These are phyloP conservation scores for Eutrigla gurnardus DNA, from an alignment of 2,797 vertebrate genomes.

Conservation along the genomic window DNA sequence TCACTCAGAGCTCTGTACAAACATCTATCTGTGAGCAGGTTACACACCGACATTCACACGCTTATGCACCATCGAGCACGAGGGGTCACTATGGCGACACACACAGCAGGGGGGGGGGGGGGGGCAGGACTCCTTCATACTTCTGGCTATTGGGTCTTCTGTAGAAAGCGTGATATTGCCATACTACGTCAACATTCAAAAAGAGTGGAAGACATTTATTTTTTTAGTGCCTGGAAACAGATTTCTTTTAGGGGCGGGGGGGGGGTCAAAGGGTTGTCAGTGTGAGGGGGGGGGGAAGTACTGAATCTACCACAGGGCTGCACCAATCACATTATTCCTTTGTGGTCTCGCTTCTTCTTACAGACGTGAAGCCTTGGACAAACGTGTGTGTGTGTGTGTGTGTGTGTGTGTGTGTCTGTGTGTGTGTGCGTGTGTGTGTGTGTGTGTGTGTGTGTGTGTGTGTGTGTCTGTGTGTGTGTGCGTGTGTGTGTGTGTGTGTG, in stretches of 20 bases:
- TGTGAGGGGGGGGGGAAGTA: conserved; percentile 39
- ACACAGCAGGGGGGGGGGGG: conserved; percentile 61
- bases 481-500: too few species aligned
- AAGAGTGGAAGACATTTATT: conserved; percentile 79
- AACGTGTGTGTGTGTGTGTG: too few species aligned
- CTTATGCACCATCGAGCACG: conserved; percentile 83
- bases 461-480: too few species aligned
- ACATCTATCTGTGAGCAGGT: conserved; percentile 80
- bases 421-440: too few species aligned
- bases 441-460: too few species aligned
- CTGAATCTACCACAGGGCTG: conserved; percentile 46
- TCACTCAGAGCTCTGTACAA: conserved; percentile 78
- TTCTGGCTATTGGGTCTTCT: conserved; percentile 64
- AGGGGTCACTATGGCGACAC: conserved; percentile 82
- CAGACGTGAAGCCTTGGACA: not conserved
- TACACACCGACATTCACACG: conserved; percentile 83
- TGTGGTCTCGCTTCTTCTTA: conserved; percentile 46
- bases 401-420: too few species aligned
- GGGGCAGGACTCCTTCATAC: conserved; percentile 56
- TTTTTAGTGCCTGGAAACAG: conserved; percentile 63
- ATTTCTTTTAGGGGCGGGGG: conserved; percentile 27
- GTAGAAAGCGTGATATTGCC: conserved; percentile 74
- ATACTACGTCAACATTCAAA: conserved; percentile 55
- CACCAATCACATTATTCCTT: conserved; percentile 26
- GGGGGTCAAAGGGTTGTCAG: conserved; percentile 51